Base-by-base conservation (phyloP, 2,888 invertebrate genomes). In the Sussaba pulchella region DNA sequence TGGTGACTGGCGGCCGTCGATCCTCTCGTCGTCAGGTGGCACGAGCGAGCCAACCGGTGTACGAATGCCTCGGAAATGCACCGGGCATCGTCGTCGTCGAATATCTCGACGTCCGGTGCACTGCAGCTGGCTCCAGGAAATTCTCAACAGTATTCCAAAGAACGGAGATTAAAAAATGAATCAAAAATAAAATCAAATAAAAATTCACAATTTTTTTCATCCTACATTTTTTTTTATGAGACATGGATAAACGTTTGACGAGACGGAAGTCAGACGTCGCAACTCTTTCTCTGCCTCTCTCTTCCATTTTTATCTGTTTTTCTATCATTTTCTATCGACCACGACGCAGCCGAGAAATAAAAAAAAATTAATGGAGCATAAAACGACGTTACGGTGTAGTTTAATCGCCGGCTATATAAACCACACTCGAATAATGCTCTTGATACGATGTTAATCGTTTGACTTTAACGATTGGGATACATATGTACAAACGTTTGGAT, bases 1-100 rank as follows among this genome's bases (percentile, higher is more conserved):
- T 39, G 50, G 70, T 64, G 43, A 67, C 81, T 79, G 63, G 70
- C 66, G 47, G 52, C 26, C 54, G 26, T n/a, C 54, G 67, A 69
- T 75, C 71, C 69, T 70, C 78, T 61, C n/a, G n/a, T 75, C 74
- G 71, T 81, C 81, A 81, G 78, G 81, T 81, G 71, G 73, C 31
- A 54, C 72, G 52, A 67, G 64, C 61, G 67, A 73, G 70, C 72
- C 59, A 79, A 75, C 74, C 75, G 79, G 75, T 71, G 79, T 71
- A 71, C 41, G 74, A 79, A 75, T 69, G 75, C 71, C 52, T 54
- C 0, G 63, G 52, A 61, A 63, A 69, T 78, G 67, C 67, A 54
- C 69, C 41, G 63, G 19, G 24, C 59, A 36, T 12, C 41, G 63
- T 1, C 57, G 57, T 2, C 26, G 10, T 24, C 41, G 36, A 52